A percentile compares a stretch with the other conserved stretches of the same genome.
Evolutionary conservation across 2,797 vertebrate genomes (phyloP).

Genomic region (Eospalax fontanierii): DNA sequence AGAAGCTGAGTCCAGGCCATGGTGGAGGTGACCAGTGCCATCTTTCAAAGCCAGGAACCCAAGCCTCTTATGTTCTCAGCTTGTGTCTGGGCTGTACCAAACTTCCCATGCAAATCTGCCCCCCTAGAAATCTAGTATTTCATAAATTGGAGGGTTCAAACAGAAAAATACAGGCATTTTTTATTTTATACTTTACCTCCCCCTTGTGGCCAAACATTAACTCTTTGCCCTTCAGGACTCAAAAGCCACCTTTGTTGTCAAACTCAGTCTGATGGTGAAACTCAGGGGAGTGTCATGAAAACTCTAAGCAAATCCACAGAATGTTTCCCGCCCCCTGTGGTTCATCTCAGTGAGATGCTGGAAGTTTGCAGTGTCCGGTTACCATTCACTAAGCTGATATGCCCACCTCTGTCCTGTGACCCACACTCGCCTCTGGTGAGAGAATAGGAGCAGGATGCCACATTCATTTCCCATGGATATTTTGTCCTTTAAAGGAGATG

Average conservation of each 20-base stretch:
- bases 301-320: neutral
- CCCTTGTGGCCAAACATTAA: neutral
- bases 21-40: neutral
- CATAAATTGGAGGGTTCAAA: neutral
- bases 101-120: neutral
- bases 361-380: neutral
- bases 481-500: neutral
- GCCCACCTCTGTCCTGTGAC: too few species aligned
- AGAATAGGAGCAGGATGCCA: neutral
- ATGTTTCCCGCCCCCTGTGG: neutral
- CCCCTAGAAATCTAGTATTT: too few species aligned
- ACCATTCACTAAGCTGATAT: neutral
- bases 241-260: neutral
- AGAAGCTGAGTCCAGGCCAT: constrained; percentile 13
- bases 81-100: neutral
- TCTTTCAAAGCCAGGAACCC: too few species aligned
- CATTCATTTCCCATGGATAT: rapidly evolving
- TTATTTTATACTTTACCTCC: neutral
- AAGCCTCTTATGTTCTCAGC: neutral
- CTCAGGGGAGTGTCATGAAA: neutral
- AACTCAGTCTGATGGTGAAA: neutral
- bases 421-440: too few species aligned
- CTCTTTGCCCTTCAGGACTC: neutral
- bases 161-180: rapidly evolving
- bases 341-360: neutral